Percentiles rank a stretch among this genome's conserved stretches.
Conservation (phyloP, 2,797 vertebrate genomes). For the Natrix natrix region DNA sequence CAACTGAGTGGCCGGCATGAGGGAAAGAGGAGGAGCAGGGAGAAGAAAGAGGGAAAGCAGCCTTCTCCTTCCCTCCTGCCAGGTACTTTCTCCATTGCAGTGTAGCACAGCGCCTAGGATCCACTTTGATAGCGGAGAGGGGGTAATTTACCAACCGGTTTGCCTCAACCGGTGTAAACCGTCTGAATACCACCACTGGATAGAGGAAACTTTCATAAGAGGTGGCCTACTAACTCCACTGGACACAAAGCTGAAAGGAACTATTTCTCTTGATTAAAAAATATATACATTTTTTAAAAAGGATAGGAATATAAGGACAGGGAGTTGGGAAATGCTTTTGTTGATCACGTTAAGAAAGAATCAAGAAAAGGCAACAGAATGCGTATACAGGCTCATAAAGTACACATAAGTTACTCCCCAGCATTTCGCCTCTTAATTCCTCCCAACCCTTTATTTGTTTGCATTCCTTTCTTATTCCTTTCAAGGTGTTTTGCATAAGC, state of each 20-base stretch:
- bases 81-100: too few species aligned
- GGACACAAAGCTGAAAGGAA: background rate
- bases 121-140: too few species aligned
- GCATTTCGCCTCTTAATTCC: background rate
- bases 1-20: too few species aligned
- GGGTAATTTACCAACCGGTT: too few species aligned
- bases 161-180: too few species aligned
- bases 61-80: too few species aligned
- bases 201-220: background rate
- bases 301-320: background rate
- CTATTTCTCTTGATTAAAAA: background rate
- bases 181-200: too few species aligned
- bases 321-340: background rate
- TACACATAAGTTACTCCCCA: background rate
- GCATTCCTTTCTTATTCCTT: slow-evolving; percentile 1
- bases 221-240: background rate
- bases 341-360: background rate
- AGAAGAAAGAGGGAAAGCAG: too few species aligned
- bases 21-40: too few species aligned
- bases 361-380: background rate
- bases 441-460: background rate
- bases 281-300: background rate
- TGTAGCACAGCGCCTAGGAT: too few species aligned
- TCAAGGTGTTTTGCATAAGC: slow-evolving; percentile 4
- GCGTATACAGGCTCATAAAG: background rate